Base-by-base conservation (phyloP, 2,888 invertebrate species). In the Seira ritae region DNA sequence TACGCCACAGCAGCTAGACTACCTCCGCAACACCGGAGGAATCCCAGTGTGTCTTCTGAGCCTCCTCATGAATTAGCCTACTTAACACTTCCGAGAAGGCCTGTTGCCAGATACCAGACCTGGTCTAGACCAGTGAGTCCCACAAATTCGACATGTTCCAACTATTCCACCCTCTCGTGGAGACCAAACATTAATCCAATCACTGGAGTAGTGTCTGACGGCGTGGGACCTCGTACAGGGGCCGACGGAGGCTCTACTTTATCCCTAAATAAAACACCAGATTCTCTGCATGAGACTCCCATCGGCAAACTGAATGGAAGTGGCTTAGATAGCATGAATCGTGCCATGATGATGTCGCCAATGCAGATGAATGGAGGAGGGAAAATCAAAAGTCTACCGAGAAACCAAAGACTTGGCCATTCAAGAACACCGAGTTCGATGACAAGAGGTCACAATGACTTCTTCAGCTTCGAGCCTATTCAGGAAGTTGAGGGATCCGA, bases 401-500 rank as follows among this genome's bases (percentile, higher is more conserved):
- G 19, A 20, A 73, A 50, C 12, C 65, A 19, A 19, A 37, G 80
- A 20, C 19, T 62, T 8, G 75, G 75, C 1, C 69, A 75, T 23
- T 69, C 8, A 24, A 74, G 75, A 60, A 80, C 80, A n/a, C 80
- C 80, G 1, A 80, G 66, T 20, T 80, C 80, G 0, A 22, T 80
- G 3, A 80, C 75, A 4, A 24, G 80, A 75, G 80, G 80, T 65
- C 37, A 69, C 46, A 80, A 80, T 19, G 80, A 80, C 60, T 80
- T 80, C 68, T 80, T 80, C 75, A 80, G 80, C 22, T 80, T 80
- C 50, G 80, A 80, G 42, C 80, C 80, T 2, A 80, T 80, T 74
- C 80, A 80, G 74, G 80, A 80, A 65, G 75, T 70, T 20, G 80
- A 80, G 17, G 69, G 80, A n/a, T 80, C 80, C 8, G 80, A 80